Conservation (phyloP, 2,797 vertebrate species). For the Heterohyrax brucei region DNA sequence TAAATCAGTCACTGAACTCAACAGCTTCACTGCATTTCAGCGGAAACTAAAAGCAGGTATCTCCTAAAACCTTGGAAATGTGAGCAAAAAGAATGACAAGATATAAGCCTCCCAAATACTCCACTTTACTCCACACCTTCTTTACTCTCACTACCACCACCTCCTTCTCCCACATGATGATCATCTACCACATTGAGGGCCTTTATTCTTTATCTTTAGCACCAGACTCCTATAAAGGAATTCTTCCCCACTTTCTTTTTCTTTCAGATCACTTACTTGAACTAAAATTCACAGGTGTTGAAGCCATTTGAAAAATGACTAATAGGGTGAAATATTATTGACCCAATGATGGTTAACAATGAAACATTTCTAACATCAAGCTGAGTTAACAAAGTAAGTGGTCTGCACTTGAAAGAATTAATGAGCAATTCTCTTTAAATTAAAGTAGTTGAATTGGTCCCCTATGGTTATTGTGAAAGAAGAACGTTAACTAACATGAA, state of each 20-base stretch:
- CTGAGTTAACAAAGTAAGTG: constrained; percentile 66
- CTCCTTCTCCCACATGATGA: not conserved
- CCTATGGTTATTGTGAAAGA: constrained; percentile 38
- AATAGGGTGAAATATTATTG: constrained; percentile 40
- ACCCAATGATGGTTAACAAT: constrained; percentile 60
- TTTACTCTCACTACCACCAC: rapidly evolving
- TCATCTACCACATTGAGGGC: not conserved
- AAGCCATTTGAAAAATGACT: constrained; percentile 55
- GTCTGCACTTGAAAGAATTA: constrained; percentile 61
- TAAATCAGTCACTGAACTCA: constrained; percentile 75
- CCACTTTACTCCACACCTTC: rapidly evolving
- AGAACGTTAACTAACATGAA: constrained; percentile 50
- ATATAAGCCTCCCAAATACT: not conserved
- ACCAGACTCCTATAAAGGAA: not conserved
- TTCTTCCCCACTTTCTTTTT: constrained; percentile 25
- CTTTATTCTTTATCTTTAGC: not conserved
- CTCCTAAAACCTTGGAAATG: constrained; percentile 48
- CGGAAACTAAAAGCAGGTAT: not conserved
- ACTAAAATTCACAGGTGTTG: constrained; percentile 60
- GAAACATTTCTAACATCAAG: constrained; percentile 64
- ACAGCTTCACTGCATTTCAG: constrained; percentile 19
- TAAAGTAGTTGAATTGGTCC: constrained; percentile 67
- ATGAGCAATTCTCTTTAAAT: constrained; percentile 69
- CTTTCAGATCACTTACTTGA: constrained; percentile 17
- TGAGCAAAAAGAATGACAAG: not conserved